Percentiles rank a stretch among this genome's conserved stretches.
Conservation (phyloP, 1,140 invertebrate species). For the Calliopsis andreniformis region DNA sequence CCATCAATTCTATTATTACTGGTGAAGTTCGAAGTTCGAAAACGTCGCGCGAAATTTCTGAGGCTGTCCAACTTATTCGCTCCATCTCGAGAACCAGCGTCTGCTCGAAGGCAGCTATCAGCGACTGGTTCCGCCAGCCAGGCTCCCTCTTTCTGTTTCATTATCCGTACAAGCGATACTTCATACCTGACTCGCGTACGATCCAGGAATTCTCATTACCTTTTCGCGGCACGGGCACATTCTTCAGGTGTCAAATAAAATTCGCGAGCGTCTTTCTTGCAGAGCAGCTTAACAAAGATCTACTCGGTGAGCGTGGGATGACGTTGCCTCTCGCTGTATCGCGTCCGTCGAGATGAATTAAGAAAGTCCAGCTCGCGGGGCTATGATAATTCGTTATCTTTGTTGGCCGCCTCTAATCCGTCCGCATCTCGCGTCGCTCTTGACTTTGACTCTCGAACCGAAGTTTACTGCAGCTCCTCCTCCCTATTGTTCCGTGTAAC, state of each 20-base stretch:
- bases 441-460: conserved; percentile 34
- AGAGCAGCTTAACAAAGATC: conserved; percentile 64
- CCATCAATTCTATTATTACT: neutral
- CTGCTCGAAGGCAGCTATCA: neutral
- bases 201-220: conserved; percentile 64
- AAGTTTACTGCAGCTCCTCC: conserved; percentile 11
- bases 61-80: neutral
- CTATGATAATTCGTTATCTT: conserved; percentile 31
- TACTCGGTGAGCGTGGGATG: conserved; percentile 26
- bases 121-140: neutral
- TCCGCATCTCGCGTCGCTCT: conserved; percentile 28
- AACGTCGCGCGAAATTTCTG: neutral
- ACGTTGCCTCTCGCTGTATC: conserved; percentile 43
- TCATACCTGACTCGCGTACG: conserved; percentile 54
- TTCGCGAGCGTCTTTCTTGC: conserved; percentile 46
- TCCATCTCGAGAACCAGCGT: neutral
- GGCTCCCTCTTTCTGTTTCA: conserved; percentile 42
- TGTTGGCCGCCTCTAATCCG: conserved; percentile 16
- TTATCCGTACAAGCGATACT: conserved; percentile 50
- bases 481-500: conserved; percentile 16
- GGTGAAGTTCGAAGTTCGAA: neutral
- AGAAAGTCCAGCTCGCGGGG: neutral
- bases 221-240: conserved; percentile 55
- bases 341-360: conserved; percentile 41
- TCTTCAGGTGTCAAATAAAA: conserved; percentile 68